A percentile compares a stretch with the other conserved stretches of the same genome.
phyloP scores from a whole-genome alignment of 1,140 invertebrate species.

The Drusus annulatus region DNA sequence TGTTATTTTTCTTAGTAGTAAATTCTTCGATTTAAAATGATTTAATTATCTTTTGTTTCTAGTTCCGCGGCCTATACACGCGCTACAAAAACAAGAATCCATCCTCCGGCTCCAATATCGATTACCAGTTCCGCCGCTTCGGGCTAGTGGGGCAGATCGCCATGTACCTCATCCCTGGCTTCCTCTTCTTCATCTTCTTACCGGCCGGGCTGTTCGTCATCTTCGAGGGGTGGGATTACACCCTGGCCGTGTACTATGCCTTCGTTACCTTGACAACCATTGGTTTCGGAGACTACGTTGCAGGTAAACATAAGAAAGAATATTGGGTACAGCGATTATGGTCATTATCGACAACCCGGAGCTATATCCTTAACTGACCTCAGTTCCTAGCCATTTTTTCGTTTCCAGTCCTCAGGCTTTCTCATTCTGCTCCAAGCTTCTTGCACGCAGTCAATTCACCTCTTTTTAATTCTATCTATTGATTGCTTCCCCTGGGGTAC shows the following conservation, averaged over 20 bases:
- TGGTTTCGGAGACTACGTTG: conserved; percentile 94
- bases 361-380: too few relatives aligned
- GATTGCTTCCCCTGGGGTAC: too few relatives aligned
- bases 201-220: conserved; percentile 90
- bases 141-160: conserved; percentile 83
- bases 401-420: too few relatives aligned
- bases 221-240: conserved; percentile 91
- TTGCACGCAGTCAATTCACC: too few relatives aligned
- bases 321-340: too few relatives aligned
- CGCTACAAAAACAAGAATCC: conserved; percentile 84
- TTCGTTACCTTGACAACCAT: conserved; percentile 95
- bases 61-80: conserved; percentile 81
- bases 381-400: too few relatives aligned
- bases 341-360: too few relatives aligned
- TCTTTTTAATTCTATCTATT: too few relatives aligned
- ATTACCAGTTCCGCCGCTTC: conserved; percentile 78
- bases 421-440: too few relatives aligned
- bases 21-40: too few relatives aligned
- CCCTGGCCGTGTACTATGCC: conserved; percentile 92
- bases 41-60: conserved; percentile 57
- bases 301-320: conserved; percentile 66
- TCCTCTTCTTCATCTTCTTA: conserved; percentile 92
- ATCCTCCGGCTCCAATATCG: conserved; percentile 68
- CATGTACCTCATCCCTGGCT: conserved; percentile 87
- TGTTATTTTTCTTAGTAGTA: too few relatives aligned